Evolutionary conservation across 2,113 vertebrate species (phyloP), one percentile per base, ranked within the genome.

Genomic region (Gambusia affinis): DNA sequence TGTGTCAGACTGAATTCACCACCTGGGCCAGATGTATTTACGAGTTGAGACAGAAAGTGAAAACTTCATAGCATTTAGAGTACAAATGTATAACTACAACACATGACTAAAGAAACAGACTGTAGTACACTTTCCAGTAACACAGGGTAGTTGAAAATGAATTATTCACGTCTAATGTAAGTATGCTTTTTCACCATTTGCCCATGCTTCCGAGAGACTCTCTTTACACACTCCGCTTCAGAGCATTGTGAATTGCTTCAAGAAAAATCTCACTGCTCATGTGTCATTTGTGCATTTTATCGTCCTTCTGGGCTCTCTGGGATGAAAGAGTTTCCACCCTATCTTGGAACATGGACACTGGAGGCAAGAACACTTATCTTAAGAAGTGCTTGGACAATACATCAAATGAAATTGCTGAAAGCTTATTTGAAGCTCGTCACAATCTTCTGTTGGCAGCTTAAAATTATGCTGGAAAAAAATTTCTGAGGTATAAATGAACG

Each of bases 311-410:
- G 0, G 22, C 33, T 47, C 15, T 35, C 35, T 65, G 67, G 19
- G 28, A 71, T 42, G 44, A 22, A 0, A 1, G 44, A 64, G 35
- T 60, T 66, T 29, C 66, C 64, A 39, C n/a, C 28, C 68, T 29
- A 65, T 44, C 47, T 44, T 33, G 30, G 61, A 72, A 35, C 30
- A 29, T 35, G 57, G 57, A 47, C 35, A 44, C 15, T 60, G 62
- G 63, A 28, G 42, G 68, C 63, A 60, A 63, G 42, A 76, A 64
- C 67, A 66, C 62, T 78, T 65, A 65, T 64, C 27, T 70, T 63
- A 31, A 44, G 61, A 70, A 33, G 62, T 65, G 39, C 24, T 64
- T 76, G 68, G 61, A 65, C 61, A 77, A 51, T 28, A 31, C 62
- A 65, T 65, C 35, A 65, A 42, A 77, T 7, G 29, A 37, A 64